Percentiles rank a stretch among this genome's conserved stretches.
Conservation (phyloP, 1,140 invertebrate species). For the Eupristina koningsbergeri region DNA sequence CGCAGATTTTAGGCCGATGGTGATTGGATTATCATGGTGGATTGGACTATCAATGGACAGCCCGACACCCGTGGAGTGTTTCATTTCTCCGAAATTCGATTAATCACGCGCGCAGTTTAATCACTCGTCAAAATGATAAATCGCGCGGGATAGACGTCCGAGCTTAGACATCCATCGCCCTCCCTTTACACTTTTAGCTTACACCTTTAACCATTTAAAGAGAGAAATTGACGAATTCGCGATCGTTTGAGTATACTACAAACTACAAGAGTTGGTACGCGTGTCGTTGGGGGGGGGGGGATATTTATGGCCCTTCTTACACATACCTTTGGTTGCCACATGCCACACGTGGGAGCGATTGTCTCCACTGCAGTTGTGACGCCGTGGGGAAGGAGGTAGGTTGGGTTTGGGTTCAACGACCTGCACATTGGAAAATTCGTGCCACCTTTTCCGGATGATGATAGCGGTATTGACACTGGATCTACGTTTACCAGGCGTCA, state of each 20-base stretch:
- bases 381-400: no score
- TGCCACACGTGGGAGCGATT: not conserved
- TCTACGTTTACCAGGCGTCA: not conserved
- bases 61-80: not conserved
- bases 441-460: not conserved
- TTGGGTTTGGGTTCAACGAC: conserved; percentile 11
- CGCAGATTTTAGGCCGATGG: no score
- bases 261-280: not conserved
- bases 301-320: not conserved
- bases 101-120: not conserved
- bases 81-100: not conserved
- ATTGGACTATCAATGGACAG: not conserved
- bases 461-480: not conserved
- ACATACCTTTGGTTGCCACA: no score
- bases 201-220: no score
- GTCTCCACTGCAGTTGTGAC: not conserved
- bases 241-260: conserved; percentile 15
- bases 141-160: not conserved
- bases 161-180: no score
- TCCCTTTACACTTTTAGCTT: not conserved
- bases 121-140: not conserved
- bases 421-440: not conserved
- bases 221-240: not conserved
- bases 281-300: no score
- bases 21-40: not conserved